Percentiles rank a stretch among this genome's conserved stretches.
These are phyloP conservation scores for Eublepharis macularius DNA, from an alignment of 2,113 vertebrate species.

Conservation along the genomic window DNA sequence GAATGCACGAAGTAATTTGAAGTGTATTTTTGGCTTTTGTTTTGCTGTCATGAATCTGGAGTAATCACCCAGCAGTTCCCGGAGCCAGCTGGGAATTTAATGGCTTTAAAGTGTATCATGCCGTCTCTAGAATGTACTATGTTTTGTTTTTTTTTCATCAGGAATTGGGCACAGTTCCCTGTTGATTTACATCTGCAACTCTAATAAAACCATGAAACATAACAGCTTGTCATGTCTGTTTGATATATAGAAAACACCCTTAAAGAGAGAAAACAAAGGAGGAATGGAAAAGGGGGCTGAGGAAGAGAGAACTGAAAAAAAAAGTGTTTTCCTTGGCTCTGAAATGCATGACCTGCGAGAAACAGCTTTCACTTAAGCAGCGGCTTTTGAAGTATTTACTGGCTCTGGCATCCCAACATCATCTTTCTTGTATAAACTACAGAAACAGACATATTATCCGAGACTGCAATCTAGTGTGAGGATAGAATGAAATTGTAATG, in stretches of 20 bases:
- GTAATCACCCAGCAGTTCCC: slow-evolving; percentile 38
- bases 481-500: slow-evolving; percentile 69
- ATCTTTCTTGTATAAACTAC: slow-evolving; percentile 67
- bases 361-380: slow-evolving; percentile 62
- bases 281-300: slow-evolving; percentile 40
- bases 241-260: slow-evolving; percentile 65
- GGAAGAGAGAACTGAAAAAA: not conserved
- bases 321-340: slow-evolving; percentile 66
- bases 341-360: slow-evolving; percentile 62
- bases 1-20: slow-evolving; percentile 56
- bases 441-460: slow-evolving; percentile 62
- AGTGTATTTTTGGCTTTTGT: slow-evolving; percentile 62
- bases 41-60: slow-evolving; percentile 64
- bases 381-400: slow-evolving; percentile 71
- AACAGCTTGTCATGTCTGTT: slow-evolving; percentile 68
- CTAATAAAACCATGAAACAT: slow-evolving; percentile 66
- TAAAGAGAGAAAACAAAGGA: slow-evolving; percentile 68
- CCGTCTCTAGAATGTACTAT: slow-evolving; percentile 36
- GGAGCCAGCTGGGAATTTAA: slow-evolving; percentile 41
- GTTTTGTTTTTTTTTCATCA: slow-evolving; percentile 50
- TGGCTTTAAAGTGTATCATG: slow-evolving; percentile 41
- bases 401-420: slow-evolving; percentile 67
- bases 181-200: slow-evolving; percentile 69
- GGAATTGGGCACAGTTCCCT: slow-evolving; percentile 62
- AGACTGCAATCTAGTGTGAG: slow-evolving; percentile 64